Evolutionary conservation across 2,888 invertebrate genomes (phyloP).

Genomic region (Lysandra coridon): DNA sequence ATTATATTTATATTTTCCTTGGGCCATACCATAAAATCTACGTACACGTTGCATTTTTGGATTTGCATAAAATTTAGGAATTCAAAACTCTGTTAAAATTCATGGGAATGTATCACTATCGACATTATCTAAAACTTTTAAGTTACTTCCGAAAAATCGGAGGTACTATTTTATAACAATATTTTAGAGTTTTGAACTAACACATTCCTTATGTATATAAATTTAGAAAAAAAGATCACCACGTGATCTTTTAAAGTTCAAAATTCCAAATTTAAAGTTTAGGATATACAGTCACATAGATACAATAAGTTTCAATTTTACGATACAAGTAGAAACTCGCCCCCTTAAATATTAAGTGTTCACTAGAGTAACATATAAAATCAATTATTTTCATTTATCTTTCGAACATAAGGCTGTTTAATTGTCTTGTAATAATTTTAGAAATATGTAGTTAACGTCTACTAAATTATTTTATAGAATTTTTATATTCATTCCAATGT

Average conservation of each 20-base stretch:
- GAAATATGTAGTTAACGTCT: constrained; percentile 60
- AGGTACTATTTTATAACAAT: neutral
- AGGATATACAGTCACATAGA: constrained; percentile 52
- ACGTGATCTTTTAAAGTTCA: constrained; percentile 74
- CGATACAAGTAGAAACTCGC: constrained; percentile 62
- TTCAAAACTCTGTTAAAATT: neutral
- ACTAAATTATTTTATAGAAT: constrained; percentile 79
- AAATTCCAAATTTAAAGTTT: constrained; percentile 60
- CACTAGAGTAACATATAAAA: constrained; percentile 73
- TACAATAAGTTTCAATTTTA: constrained; percentile 67
- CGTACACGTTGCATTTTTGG: neutral
- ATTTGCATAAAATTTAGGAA: neutral
- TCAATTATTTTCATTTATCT: constrained; percentile 65
- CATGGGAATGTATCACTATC: too few species aligned
- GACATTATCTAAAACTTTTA: neutral
- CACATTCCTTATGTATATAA: constrained; percentile 69
- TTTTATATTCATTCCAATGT: constrained; percentile 78
- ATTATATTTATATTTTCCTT: neutral
- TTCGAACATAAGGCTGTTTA: constrained; percentile 69
- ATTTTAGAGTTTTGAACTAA: constrained; percentile 33
- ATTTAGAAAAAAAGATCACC: constrained; percentile 48
- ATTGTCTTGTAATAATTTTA: constrained; percentile 67
- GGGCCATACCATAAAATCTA: neutral
- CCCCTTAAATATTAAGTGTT: constrained; percentile 74
- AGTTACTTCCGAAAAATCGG: neutral